Conservation (phyloP, 2,888 invertebrate genomes). For the Cataglyphis livida region DNA sequence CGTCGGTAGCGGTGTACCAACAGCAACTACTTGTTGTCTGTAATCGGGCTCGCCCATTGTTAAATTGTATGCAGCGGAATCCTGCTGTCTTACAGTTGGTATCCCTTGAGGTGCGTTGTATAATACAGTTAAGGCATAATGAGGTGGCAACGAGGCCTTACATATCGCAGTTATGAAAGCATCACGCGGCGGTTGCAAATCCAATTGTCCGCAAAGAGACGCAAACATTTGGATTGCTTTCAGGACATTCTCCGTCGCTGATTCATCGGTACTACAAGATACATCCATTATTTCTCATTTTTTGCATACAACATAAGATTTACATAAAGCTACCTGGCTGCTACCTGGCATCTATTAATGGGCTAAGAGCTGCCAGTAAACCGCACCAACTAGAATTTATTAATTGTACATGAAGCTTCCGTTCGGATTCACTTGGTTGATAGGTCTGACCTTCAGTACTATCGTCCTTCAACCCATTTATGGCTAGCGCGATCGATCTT, state of each 20-base stretch:
- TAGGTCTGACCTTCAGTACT: conserved; percentile 79
- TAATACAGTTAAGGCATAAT: conserved; percentile 96
- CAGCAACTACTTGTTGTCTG: conserved; percentile 98
- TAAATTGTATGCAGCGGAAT: conserved; percentile 82
- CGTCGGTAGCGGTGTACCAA: conserved; percentile 97
- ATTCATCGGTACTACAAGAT: conserved; percentile 93
- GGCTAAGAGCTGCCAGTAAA: conserved; percentile 95
- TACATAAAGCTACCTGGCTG: conserved; percentile 8
- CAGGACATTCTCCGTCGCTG: conserved; percentile 95
- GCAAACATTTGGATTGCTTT: conserved; percentile 96
- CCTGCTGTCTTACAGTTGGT: conserved; percentile 82
- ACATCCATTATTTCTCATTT: conserved; percentile 24
- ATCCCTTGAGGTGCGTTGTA: conserved; percentile 88
- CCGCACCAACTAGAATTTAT: conserved; percentile 98
- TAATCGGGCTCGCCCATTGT: conserved; percentile 90
- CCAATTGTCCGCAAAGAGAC: conserved; percentile 94
- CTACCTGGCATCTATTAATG: conserved; percentile 95
- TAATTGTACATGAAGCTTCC: conserved; percentile 90
- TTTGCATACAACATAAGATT: conserved; percentile 18
- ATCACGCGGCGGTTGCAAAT: conserved; percentile 93
- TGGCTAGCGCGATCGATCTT: conserved; percentile 92
- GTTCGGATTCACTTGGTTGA: conserved; percentile 85
- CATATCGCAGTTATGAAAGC: conserved; percentile 98
- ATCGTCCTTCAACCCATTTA: conserved; percentile 88
- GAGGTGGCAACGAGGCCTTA: conserved; percentile 97